Base-by-base conservation (phyloP, 2,888 invertebrate species). In the Lochmaea capreae region DNA sequence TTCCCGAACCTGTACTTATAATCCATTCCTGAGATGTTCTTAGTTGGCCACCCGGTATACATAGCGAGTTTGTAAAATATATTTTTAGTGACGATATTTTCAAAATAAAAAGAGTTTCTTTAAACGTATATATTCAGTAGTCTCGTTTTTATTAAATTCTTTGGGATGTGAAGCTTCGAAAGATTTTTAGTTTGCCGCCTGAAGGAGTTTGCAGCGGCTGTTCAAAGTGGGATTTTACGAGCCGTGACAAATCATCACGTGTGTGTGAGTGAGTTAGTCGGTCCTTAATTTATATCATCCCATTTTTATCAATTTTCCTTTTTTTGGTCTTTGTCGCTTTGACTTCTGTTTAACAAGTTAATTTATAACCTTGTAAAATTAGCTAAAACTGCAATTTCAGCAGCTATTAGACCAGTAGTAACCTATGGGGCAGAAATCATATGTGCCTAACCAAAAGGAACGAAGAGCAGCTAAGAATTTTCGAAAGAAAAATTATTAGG, bases 161-260 rank as follows among this genome's bases (percentile, higher is more conserved):
- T 63, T n/a, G 16, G 12, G 43, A 63, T 43, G 62, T 65, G 67
- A 65, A 59, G 67, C 62, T 66, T 67, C n/a, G 62, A 58, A 54
- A 49, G 61, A 73, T 76, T 76, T 74, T 76, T 71, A 68, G 73
- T 74, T 77, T 76, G 52, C 65, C 76, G 76, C 76, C 61, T 75
- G 73, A 73, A 62, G 73, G 66, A 65, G 14, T 58, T 61, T 16
- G 69, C 67, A 70, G 74, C 76, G 74, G 76, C 61, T 61, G 68
- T 66, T 76, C 76, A 73, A 75, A 75, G 73, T 62, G 46, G 66
- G 67, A 61, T 70, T 72, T 73, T 73, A 73, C 70, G 75, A 75
- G 59, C 71, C 77, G 63, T 77, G 74, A 73, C 73, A 69, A 67
- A 62, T 70, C 70, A 59, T 74, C 77, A 77, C 75, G 74, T 77